Evolutionary conservation across 1,140 invertebrate genomes (phyloP), one percentile per base, ranked within the genome.

Genomic region (Sycobia sp.): DNA sequence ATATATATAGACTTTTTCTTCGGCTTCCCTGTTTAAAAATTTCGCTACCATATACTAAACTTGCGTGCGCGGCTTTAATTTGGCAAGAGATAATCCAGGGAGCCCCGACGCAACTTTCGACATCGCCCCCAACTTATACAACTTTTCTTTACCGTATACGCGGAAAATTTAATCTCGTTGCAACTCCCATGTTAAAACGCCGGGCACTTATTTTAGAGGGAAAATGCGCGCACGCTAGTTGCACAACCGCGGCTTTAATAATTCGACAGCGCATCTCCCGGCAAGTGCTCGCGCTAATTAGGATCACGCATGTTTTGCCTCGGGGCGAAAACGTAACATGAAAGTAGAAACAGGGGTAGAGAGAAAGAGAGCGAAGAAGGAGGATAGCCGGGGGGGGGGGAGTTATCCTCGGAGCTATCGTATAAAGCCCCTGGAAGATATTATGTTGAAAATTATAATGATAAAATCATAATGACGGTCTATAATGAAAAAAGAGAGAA

Each of bases 301-400:
- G 78, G 76, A 81, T 81, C 77, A 81, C 76, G 79, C 77, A 73
- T 80, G 79, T 81, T 79, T 68, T 58, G 18, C 51, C 50, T 50
- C 27, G 47, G 47, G 69, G 44, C 54, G 53, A 63, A 51, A 63
- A 49, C 44, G n/a, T 46, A 34, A 36, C 54, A 43, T 18, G 50
- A 67, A 62, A 57, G 63, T 65, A 32, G 47, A 53, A 47, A 60
- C 32, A 67, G 63, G 41, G 57, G 61, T 49, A 55, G 22, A 22
- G 49, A 41, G 23, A n/a, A n/a, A n/a, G n/a, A n/a, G n/a, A n/a
- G n/a, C n/a, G n/a, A n/a, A n/a, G n/a, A n/a, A 23, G 2, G 16
- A 38, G 5, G 38, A 47, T n/a, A n/a, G n/a, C n/a, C n/a, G n/a
- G n/a, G n/a, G n/a, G n/a, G n/a, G n/a, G n/a, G n/a, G n/a, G 58